Evolutionary conservation across 2,888 invertebrate genomes (phyloP).

Genomic region (Oscheius myriophilus): DNA sequence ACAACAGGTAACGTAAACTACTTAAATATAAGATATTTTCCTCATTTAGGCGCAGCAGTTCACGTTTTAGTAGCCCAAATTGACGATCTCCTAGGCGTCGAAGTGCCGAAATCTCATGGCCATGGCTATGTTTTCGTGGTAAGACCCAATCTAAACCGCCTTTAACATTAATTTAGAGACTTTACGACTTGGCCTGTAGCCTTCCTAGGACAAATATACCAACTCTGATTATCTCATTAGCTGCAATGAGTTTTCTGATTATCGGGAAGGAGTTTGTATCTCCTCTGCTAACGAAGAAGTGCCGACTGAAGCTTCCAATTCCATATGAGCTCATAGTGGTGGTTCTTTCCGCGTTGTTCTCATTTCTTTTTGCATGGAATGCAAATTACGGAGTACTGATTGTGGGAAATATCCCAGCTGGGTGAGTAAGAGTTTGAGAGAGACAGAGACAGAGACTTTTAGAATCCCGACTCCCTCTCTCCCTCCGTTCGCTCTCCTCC

Average conservation of each 20-base stretch:
- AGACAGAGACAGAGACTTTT: no score
- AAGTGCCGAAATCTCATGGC: conserved; percentile 70
- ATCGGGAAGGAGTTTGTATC: conserved; percentile 73
- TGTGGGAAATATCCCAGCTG: conserved; percentile 26
- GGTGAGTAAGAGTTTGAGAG: no score
- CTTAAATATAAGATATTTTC: no score
- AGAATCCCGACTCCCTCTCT: conserved; percentile 57
- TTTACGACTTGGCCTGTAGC: conserved; percentile 77
- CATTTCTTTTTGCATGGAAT: conserved; percentile 14
- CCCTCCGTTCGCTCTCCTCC: conserved; percentile 57
- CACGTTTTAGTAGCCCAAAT: conserved; percentile 74
- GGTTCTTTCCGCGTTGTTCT: background rate
- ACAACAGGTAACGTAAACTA: conserved; percentile 42
- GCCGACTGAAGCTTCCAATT: conserved; percentile 66
- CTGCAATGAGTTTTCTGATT: conserved; percentile 65
- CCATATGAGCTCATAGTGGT: conserved; percentile 71
- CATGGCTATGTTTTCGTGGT: conserved; percentile 71
- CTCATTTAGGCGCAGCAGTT: conserved; percentile 71
- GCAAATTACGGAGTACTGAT: conserved; percentile 6
- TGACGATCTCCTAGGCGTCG: conserved; percentile 73
- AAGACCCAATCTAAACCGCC: background rate
- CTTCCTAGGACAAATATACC: conserved; percentile 74
- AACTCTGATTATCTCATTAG: conserved; percentile 78
- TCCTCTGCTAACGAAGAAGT: conserved; percentile 69
- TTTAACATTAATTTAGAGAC: conserved; percentile 70